phyloP scores from a whole-genome alignment of 2,888 invertebrate genomes.

The Prenolepis imparis region DNA sequence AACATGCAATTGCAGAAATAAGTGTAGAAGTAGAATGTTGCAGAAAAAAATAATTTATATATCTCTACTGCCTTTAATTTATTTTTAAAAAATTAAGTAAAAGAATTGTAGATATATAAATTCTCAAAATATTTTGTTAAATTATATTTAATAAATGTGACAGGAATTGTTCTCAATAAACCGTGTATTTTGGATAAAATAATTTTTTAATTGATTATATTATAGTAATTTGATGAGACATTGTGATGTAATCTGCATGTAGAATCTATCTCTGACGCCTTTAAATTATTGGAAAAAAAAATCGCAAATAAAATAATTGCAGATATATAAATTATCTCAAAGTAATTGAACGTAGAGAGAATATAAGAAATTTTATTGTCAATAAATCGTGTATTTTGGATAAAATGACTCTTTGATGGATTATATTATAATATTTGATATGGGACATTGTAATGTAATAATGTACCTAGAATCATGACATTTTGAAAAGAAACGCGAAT shows the following conservation, averaged over 20 bases:
- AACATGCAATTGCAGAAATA: too few relatives aligned
- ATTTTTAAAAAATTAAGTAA: not conserved
- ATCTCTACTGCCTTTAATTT: not conserved
- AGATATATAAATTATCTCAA: not conserved
- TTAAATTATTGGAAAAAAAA: not conserved
- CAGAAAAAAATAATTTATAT: not conserved
- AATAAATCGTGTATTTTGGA: not conserved
- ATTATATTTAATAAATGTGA: too few relatives aligned
- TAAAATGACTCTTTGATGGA: not conserved
- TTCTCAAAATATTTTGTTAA: not conserved
- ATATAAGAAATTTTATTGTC: not conserved
- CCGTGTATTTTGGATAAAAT: too few relatives aligned
- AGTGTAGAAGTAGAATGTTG: too few relatives aligned
- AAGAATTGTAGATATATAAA: conserved; percentile 7
- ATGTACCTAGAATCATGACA: not conserved
- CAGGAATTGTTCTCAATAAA: too few relatives aligned
- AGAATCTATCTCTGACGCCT: too few relatives aligned
- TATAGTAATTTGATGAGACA: too few relatives aligned
- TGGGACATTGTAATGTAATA: not conserved
- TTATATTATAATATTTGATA: not conserved
- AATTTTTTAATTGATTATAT: too few relatives aligned
- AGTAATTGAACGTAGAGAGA: not conserved
- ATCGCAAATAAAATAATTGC: not conserved
- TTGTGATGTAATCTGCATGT: too few relatives aligned
- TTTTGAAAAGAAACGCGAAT: not conserved